Evolutionary conservation across 2,113 vertebrate genomes (phyloP).

Genomic region (Pica pica): DNA sequence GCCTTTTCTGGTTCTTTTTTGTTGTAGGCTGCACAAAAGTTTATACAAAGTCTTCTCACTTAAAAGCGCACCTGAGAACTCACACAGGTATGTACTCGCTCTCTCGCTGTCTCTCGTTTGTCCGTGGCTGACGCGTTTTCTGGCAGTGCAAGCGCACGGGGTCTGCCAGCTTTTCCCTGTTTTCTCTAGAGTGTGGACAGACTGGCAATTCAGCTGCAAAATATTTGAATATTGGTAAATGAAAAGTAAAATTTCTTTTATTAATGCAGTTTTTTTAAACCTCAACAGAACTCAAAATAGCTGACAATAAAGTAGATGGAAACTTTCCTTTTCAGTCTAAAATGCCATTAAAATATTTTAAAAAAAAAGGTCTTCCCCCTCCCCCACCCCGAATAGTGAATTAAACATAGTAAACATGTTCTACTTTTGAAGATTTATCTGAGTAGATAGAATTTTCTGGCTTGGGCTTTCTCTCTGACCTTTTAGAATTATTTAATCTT

Average conservation of each 20-base stretch:
- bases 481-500: not conserved
- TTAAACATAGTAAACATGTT: not conserved
- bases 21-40: conserved; percentile 92
- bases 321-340: not conserved
- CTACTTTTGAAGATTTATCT: not conserved
- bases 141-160: conserved; percentile 25
- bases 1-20: conserved; percentile 53
- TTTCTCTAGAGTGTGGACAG: conserved; percentile 22
- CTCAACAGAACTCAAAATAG: not conserved
- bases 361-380: rapidly evolving
- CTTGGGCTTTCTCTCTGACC: not conserved
- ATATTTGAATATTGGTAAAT: not conserved
- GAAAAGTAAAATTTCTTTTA: not conserved
- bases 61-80: conserved; percentile 96
- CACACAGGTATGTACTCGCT: conserved; percentile 86
- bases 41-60: conserved; percentile 97
- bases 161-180: conserved; percentile 43
- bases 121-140: conserved; percentile 31
- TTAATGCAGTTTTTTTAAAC: not conserved
- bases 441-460: not conserved
- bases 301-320: not conserved
- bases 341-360: not conserved
- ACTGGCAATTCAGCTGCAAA: conserved; percentile 14
- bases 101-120: not conserved
- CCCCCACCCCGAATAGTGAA: rapidly evolving